These are phyloP conservation scores for Stegodyphus dumicola DNA, from an alignment of 1,140 invertebrate species.

Conservation along the genomic window DNA sequence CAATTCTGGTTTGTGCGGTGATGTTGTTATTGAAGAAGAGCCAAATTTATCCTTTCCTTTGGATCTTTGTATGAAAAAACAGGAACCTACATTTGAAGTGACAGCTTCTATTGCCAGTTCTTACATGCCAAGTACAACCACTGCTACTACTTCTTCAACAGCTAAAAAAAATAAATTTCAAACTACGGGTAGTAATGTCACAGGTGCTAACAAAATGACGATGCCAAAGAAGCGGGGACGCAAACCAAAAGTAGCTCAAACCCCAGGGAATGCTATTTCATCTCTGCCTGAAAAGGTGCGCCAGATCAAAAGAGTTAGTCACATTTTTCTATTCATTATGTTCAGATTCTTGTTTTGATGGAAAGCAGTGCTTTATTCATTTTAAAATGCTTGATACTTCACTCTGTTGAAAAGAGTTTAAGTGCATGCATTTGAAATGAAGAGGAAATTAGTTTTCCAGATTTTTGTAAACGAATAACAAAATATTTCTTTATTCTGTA, in stretches of 20 bases:
- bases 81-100: slow-evolving; percentile 51
- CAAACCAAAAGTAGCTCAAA: slow-evolving; percentile 38
- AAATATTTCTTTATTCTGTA: no score
- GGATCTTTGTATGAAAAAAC: slow-evolving; percentile 58
- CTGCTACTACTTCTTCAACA: not conserved
- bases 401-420: no score
- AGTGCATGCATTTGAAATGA: no score
- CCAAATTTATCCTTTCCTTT: slow-evolving; percentile 42
- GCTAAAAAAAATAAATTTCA: slow-evolving; percentile 26
- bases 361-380: not conserved
- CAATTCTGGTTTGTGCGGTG: slow-evolving; percentile 13
- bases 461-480: no score
- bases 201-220: slow-evolving; percentile 34
- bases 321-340: not conserved
- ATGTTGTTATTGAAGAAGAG: slow-evolving; percentile 29
- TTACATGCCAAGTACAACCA: slow-evolving; percentile 26
- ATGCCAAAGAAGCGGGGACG: slow-evolving; percentile 37
- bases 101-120: slow-evolving; percentile 40
- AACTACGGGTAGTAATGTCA: slow-evolving; percentile 7
- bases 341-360: not conserved
- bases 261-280: not conserved
- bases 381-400: not conserved
- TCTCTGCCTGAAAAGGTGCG: slow-evolving; percentile 54
- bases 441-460: no score
- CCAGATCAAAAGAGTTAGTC: slow-evolving; percentile 57